Base-by-base conservation (phyloP, 2,888 invertebrate genomes). In the Chironomus riparius region DNA sequence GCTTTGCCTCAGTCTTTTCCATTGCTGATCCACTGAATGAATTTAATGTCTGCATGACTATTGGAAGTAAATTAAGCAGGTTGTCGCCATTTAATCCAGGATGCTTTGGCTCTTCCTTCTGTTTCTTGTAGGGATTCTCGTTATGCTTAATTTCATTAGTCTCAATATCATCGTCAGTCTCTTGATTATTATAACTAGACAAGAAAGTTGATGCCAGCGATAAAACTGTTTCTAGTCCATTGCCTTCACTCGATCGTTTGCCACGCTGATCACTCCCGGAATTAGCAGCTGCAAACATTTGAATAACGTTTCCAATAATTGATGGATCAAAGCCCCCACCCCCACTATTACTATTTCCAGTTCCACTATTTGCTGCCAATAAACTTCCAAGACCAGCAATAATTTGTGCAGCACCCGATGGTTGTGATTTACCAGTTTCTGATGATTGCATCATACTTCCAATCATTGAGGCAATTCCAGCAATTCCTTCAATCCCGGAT, bases 381-480 rank as follows among this genome's bases (percentile, higher is more conserved):
- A 84, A 77, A 77, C 82, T 83, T 68, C 84, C 83, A 70, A 84
- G 78, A 10, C 83, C 83, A 10, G 84, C 83, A 2, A 84, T 78
- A 18, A 84, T 83, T 79, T 83, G 83, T 80, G 82, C 82, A 15
- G 83, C 83, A 18, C 83, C 83, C 3, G 81, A 47, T 78, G 77
- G 77, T 82, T 80, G 56, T 80, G 78, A 77, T 82, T 85, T 77
- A 83, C 85, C 76, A 83, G 80, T 78, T 85, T 79, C 1, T 12
- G 76, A 62, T 0, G 90, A 88, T 79, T 91, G 90, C 86, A 92
- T 87, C 70, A 93, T 85, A 47, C 86, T 87, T 1, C 89, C 89
- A 10, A 92, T 85, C 69, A 92, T 84, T 7, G 87, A 88, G 1
- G 90, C 91, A 0, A 92, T 83, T 1, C 87, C 88, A 0, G 87